Evolutionary conservation across 2,797 vertebrate genomes (phyloP).

Genomic region (Tadarida brasiliensis): DNA sequence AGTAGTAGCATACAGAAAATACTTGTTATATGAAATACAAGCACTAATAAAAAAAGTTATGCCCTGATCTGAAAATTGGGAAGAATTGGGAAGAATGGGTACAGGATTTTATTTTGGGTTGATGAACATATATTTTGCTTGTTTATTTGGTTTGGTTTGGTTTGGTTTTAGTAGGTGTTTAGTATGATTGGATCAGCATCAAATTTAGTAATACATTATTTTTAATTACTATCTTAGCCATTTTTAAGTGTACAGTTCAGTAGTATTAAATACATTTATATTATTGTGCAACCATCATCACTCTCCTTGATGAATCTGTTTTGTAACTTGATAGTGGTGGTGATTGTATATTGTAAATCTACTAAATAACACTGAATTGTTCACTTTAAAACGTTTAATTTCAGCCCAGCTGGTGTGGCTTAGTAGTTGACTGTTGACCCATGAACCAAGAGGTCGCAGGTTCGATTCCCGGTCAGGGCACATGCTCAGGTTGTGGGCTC

Average conservation of each 20-base stretch:
- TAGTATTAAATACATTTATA: not conserved
- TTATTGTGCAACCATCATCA: not conserved
- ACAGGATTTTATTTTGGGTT: constrained; percentile 5
- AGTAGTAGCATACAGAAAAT: constrained; percentile 32
- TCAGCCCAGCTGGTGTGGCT: too few relatives aligned
- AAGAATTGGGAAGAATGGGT: not conserved
- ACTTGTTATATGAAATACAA: constrained; percentile 23
- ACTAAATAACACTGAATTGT: not conserved
- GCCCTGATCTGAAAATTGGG: not conserved
- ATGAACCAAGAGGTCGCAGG: too few relatives aligned
- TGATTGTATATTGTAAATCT: not conserved
- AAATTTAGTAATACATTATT: not conserved
- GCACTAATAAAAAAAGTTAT: not conserved
- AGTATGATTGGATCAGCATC: not conserved
- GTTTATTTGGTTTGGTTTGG: not conserved
- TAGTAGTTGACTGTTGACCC: too few relatives aligned
- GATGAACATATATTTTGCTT: not conserved
- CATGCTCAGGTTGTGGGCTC: too few relatives aligned
- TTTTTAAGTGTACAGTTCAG: not conserved
- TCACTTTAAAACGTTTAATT: not conserved
- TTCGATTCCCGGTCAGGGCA: too few relatives aligned
- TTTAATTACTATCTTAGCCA: not conserved
- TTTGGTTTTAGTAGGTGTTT: not conserved
- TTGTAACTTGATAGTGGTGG: not conserved
- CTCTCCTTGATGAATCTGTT: not conserved